phyloP scores from a whole-genome alignment of 2,113 vertebrate species.

The Psilopsiagon aymara region DNA sequence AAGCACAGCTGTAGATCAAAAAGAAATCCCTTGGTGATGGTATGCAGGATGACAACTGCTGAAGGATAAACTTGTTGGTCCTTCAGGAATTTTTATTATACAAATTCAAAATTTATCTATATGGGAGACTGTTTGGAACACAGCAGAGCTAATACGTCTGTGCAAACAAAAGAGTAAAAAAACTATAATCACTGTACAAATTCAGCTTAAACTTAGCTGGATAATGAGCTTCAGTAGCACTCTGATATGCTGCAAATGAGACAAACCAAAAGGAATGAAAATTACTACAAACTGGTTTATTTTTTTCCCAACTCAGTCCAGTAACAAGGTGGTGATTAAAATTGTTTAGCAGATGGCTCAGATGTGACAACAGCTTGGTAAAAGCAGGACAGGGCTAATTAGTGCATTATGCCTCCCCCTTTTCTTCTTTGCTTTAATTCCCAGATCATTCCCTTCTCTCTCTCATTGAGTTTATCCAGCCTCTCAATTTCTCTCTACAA shows the following conservation, averaged over 20 bases:
- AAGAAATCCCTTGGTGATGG: background rate
- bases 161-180: background rate
- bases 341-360: conserved; percentile 66
- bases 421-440: conserved; percentile 60
- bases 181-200: background rate
- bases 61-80: background rate
- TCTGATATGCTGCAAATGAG: background rate
- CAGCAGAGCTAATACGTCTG: background rate
- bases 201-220: background rate
- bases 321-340: conserved; percentile 62
- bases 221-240: background rate
- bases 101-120: background rate
- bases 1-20: background rate
- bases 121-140: background rate
- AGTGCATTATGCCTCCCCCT: conserved; percentile 21
- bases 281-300: background rate
- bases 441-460: background rate
- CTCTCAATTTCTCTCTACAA: background rate
- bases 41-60: background rate
- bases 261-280: background rate
- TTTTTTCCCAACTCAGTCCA: conserved; percentile 11
- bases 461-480: conserved; percentile 32
- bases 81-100: background rate
- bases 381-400: conserved; percentile 66
- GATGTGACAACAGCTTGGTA: conserved; percentile 67